phyloP scores from a whole-genome alignment of 2,113 vertebrate genomes.

The Gracilinanus agilis region DNA sequence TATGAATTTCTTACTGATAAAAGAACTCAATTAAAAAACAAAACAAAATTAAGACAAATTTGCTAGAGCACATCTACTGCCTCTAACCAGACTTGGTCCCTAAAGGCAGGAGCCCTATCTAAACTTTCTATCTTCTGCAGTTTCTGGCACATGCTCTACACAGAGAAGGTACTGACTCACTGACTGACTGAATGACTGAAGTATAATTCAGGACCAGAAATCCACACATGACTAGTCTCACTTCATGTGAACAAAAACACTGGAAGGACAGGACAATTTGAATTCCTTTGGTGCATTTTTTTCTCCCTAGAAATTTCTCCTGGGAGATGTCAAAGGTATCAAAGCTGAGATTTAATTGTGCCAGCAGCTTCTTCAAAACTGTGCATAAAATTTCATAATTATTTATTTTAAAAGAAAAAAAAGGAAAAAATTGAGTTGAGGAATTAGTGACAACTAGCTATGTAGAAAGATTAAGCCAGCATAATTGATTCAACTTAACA shows the following conservation, averaged over 20 bases:
- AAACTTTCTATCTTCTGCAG: background rate
- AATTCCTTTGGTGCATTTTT: background rate
- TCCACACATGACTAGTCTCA: background rate
- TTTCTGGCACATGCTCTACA: background rate
- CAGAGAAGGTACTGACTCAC: background rate
- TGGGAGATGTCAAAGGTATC: slow-evolving; percentile 11
- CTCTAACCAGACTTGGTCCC: background rate
- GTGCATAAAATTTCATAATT: slow-evolving; percentile 16
- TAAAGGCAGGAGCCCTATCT: background rate
- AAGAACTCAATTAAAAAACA: background rate
- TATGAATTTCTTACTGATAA: background rate
- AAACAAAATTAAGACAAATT: background rate
- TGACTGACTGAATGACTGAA: background rate
- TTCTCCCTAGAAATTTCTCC: background rate
- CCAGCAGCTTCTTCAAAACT: slow-evolving; percentile 21
- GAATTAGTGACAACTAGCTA: slow-evolving; percentile 27
- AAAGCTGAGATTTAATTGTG: background rate
- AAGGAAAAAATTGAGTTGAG: slow-evolving; percentile 10
- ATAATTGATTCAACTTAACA: background rate
- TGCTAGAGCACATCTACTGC: background rate
- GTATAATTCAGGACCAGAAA: background rate
- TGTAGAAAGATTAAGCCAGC: slow-evolving; percentile 29
- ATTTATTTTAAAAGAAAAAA: background rate
- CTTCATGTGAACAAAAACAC: background rate
- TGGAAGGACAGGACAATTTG: background rate